Conservation (phyloP, 2,797 vertebrate species). For the Argya squamiceps region DNA sequence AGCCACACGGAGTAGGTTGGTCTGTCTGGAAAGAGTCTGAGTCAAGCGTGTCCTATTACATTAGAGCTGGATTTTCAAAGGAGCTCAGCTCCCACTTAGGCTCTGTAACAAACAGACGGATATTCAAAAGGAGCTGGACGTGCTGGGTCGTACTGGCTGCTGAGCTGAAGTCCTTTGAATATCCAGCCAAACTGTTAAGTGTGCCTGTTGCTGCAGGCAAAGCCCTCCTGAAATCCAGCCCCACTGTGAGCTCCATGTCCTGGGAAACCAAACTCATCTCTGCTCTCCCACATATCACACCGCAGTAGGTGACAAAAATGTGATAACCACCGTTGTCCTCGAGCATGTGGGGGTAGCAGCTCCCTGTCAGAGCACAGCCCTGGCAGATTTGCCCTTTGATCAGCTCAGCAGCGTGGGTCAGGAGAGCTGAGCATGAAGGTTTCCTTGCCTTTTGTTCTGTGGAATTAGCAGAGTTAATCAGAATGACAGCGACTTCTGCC, state of each 20-base stretch:
- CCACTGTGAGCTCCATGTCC: background rate
- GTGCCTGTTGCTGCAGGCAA: constrained; percentile 15
- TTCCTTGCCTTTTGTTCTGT: constrained; percentile 60
- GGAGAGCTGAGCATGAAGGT: background rate
- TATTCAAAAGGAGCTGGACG: background rate
- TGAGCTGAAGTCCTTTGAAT: constrained; percentile 40
- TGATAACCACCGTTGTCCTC: background rate
- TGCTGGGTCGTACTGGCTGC: constrained; percentile 12
- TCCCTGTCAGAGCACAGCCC: background rate
- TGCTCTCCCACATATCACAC: background rate
- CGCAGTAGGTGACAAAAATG: background rate
- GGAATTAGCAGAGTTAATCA: constrained; percentile 65
- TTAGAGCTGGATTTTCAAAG: constrained; percentile 45
- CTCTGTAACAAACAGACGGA: background rate
- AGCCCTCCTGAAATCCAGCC: constrained; percentile 1
- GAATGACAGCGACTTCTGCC: constrained; percentile 62
- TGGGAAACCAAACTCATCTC: background rate
- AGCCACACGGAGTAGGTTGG: background rate
- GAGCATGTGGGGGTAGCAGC: background rate
- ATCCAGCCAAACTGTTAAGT: background rate
- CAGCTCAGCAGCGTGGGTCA: constrained; percentile 40
- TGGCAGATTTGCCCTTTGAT: constrained; percentile 32
- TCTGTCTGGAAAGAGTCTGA: constrained; percentile 44
- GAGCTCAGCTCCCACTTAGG: background rate
- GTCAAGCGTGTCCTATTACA: constrained; percentile 48